Conservation (phyloP, 2,113 vertebrate species). For the Myotis yumanensis region DNA sequence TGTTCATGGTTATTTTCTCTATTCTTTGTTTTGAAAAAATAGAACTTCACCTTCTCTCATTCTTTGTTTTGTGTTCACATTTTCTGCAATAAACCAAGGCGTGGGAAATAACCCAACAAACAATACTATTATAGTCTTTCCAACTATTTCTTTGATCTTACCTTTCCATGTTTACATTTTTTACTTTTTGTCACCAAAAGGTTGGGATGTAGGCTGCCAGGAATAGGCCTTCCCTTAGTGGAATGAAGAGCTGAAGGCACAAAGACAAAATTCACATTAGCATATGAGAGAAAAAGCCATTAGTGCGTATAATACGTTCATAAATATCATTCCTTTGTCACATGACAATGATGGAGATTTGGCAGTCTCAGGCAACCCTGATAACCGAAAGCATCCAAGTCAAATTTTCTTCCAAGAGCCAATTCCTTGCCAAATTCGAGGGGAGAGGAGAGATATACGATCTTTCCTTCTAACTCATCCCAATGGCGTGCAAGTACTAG, state of each 20-base stretch:
- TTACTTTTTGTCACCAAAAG: background rate
- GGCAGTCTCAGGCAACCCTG: background rate
- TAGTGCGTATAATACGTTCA: background rate
- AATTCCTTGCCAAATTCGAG: background rate
- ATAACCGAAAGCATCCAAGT: background rate
- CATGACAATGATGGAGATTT: background rate
- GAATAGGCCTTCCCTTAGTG: background rate
- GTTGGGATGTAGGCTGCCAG: background rate
- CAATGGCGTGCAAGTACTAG: background rate
- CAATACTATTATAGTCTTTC: background rate
- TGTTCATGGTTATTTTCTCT: background rate
- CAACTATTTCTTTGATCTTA: background rate
- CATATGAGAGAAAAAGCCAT: background rate
- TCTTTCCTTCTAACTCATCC: background rate
- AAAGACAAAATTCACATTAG: background rate
- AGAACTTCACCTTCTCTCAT: background rate
- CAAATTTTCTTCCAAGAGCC: background rate
- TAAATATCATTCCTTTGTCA: background rate
- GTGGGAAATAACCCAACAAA: background rate
- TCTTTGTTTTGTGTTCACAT: background rate
- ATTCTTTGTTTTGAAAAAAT: background rate
- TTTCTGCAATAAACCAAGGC: background rate
- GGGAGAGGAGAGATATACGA: background rate
- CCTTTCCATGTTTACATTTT: background rate
- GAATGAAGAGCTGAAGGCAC: background rate